These are phyloP conservation scores for Parazoanthus swiftii DNA, from an alignment of 92 coral and sea anemone species.

Conservation along the genomic window DNA sequence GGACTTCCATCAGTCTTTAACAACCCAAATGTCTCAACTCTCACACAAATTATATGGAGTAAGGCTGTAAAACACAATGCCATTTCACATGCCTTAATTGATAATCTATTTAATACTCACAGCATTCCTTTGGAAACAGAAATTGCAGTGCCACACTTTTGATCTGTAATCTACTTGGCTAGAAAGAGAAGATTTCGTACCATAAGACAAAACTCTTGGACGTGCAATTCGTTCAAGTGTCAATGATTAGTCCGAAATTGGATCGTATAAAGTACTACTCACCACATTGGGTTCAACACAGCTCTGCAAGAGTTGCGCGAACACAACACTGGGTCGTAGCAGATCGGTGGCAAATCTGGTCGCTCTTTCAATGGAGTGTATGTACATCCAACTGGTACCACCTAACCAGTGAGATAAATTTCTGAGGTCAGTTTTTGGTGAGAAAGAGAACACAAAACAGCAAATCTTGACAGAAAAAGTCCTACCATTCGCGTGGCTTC, in stretches of 20 bases:
- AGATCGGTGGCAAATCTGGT: conserved; percentile 96
- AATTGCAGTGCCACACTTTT: conserved; percentile 99
- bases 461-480: background rate
- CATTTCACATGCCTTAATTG: no score
- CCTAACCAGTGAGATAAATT: conserved; percentile 51
- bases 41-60: no score
- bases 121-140: conserved; percentile 98
- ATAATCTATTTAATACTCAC: conserved; percentile 52
- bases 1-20: no score
- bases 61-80: background rate
- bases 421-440: background rate
- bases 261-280: conserved; percentile 32
- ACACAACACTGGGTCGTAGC: conserved; percentile 98
- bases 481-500: conserved; percentile 99
- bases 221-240: background rate
- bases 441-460: background rate
- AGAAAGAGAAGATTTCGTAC: background rate
- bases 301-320: conserved; percentile 96
- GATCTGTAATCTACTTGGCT: conserved; percentile 99
- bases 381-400: conserved; percentile 96
- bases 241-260: background rate
- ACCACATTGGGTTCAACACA: conserved; percentile 94
- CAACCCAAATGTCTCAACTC: no score
- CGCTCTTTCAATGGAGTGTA: conserved; percentile 92
- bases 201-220: background rate